These are phyloP conservation scores for Tadarida brasiliensis DNA, from an alignment of 2,797 vertebrate genomes.

Conservation along the genomic window DNA sequence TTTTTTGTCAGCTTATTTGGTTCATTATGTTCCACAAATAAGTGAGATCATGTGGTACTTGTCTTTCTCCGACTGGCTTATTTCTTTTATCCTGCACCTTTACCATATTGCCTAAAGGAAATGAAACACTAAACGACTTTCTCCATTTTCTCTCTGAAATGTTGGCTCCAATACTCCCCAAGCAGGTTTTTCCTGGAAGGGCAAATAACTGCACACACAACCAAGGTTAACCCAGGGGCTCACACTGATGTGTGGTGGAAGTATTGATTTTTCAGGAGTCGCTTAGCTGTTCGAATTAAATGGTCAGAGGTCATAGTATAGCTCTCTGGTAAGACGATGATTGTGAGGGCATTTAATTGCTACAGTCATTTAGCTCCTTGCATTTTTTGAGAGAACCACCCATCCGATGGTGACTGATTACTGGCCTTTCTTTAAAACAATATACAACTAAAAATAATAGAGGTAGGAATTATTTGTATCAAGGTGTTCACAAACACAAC, in stretches of 20 bases:
- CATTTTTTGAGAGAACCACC: not conserved
- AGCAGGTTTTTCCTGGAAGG: constrained; percentile 59
- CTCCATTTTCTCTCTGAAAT: constrained; percentile 46
- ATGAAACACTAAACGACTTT: constrained; percentile 4
- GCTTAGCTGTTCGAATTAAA: constrained; percentile 48
- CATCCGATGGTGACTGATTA: not conserved
- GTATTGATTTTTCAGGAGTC: constrained; percentile 80
- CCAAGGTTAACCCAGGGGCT: constrained; percentile 69
- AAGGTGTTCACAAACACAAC: constrained; percentile 2
- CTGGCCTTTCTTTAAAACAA: not conserved
- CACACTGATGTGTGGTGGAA: not conserved
- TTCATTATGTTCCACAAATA: no score
- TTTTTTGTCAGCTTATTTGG: no score
- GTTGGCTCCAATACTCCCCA: constrained; percentile 69
- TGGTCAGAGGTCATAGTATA: not conserved
- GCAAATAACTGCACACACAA: constrained; percentile 53
- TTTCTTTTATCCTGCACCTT: not conserved
- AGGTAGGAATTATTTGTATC: not conserved
- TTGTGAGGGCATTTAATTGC: not conserved
- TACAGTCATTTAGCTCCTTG: not conserved
- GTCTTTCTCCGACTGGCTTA: no score
- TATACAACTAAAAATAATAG: not conserved
- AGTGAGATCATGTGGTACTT: no score
- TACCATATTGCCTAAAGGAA: not conserved
- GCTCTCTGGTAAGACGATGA: not conserved